Base-by-base conservation (phyloP, 1,140 invertebrate genomes). In the Drosophila ficusphila region DNA sequence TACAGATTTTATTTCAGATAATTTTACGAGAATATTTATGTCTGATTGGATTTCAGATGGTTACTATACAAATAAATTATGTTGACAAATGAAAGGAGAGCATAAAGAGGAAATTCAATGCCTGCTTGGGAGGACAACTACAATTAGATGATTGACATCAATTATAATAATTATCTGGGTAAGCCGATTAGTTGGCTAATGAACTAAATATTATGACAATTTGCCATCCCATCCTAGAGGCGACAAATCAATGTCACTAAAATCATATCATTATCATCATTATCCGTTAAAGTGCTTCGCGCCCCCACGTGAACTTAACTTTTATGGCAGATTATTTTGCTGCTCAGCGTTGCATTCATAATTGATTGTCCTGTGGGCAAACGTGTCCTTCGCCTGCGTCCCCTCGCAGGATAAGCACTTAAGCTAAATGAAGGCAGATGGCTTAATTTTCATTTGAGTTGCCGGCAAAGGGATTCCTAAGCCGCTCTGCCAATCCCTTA, bases 361-460 rank as follows among this genome's bases (percentile, higher is more conserved):
- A 79, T 86, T 86, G 76, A 86, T 79, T 85, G 70, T 85, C 64
- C 75, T 76, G 61, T 79, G 76, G 79, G 61, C 61, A 52, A 75
- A 56, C 56, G 52, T 61, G 69, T 77, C 56, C 73, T 57, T 51
- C 27, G 31, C 41, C n/a, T 9, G 38, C 29, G 48, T 27, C 25
- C 41, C 14, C 9, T 9, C 3, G 38, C 31, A 21, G 7, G 23
- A 36, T 62, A 79, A 79, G 64, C 64, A 44, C 53, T 76, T 83
- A 58, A 68, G 81, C 76, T 64, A 65, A 64, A 69, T 73, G 51
- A 76, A 68, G 56, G 44, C 52, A 54, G 67, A 69, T 49, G 76
- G 56, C 65, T 78, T 78, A 54, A 79, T 62, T 49, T 58, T 56
- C 53, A 61, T 86, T 79, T 54, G 39, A 79, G 62, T 72, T 75